These are phyloP conservation scores for Australoheros facetus DNA, from an alignment of 2,797 vertebrate species.

Conservation along the genomic window DNA sequence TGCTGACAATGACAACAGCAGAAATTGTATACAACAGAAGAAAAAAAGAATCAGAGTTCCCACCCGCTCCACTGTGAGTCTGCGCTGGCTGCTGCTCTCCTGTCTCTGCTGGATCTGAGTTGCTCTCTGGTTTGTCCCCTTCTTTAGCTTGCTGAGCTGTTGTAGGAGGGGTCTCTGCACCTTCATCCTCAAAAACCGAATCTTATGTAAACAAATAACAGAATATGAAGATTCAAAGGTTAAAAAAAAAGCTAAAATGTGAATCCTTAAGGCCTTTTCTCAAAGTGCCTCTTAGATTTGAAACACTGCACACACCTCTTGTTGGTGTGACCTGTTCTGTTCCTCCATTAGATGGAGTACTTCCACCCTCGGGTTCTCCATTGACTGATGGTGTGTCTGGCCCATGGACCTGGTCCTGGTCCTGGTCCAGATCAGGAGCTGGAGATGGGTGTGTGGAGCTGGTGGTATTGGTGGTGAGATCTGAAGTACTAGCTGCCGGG, in stretches of 20 bases:
- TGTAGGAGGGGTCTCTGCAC: conserved; percentile 29
- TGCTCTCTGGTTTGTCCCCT: conserved; percentile 23
- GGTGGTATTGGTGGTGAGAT: conserved; percentile 50
- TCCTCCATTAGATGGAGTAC: conserved; percentile 36
- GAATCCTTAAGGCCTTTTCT: background rate
- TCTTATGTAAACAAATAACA: conserved; percentile 34
- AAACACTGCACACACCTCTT: conserved; percentile 54
- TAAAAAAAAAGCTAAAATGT: background rate
- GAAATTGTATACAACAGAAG: background rate
- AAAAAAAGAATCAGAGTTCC: background rate
- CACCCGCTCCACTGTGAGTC: conserved; percentile 45
- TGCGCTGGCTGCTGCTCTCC: conserved; percentile 7
- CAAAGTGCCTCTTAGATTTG: background rate
- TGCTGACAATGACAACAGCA: background rate
- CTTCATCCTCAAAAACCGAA: conserved; percentile 67
- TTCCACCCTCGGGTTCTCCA: conserved; percentile 56
- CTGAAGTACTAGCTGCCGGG: conserved; percentile 69
- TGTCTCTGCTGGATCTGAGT: conserved; percentile 29
- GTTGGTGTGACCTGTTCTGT: conserved; percentile 51
- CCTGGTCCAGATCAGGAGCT: conserved; percentile 46
- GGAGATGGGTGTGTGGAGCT: conserved; percentile 37
- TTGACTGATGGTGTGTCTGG: conserved; percentile 67
- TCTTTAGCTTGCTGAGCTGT: conserved; percentile 26
- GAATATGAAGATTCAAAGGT: background rate
- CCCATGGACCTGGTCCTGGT: conserved; percentile 46